Percentiles rank a stretch among this genome's conserved stretches.
Conservation (phyloP, 2,113 vertebrate genomes). For the Saguinus midas region DNA sequence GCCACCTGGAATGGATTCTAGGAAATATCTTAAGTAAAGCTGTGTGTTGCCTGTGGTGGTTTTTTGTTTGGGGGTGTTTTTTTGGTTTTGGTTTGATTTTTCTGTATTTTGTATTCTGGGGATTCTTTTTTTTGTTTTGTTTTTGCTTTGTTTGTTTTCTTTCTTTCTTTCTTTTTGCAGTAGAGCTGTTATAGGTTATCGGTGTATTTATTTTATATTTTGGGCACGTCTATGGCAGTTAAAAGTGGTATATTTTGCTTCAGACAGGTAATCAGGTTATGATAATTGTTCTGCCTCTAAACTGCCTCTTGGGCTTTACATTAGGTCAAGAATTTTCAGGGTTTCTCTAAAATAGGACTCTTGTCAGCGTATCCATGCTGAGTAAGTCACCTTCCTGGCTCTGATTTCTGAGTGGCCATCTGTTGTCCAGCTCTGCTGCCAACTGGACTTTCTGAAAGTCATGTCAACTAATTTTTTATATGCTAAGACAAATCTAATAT, state of each 20-base stretch:
- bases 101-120: too few relatives aligned
- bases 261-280: background rate
- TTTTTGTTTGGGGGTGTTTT: background rate
- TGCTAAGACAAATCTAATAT: background rate
- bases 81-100: background rate
- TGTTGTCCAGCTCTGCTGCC: constrained; percentile 30
- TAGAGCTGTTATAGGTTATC: background rate
- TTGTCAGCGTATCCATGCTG: background rate
- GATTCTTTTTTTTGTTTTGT: background rate
- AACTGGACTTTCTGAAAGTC: background rate
- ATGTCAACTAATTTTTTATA: background rate
- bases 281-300: background rate
- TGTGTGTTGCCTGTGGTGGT: background rate
- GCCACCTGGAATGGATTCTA: background rate
- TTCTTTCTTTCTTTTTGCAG: background rate
- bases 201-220: background rate
- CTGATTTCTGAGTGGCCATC: constrained; percentile 5
- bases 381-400: constrained; percentile 25
- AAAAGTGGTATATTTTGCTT: constrained; percentile 21
- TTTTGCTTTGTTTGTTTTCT: background rate
- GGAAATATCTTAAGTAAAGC: background rate
- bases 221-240: background rate
- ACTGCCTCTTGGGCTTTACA: background rate
- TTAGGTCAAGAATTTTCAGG: constrained; percentile 33
- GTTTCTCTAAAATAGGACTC: background rate